These are phyloP conservation scores for Sinonovacula constricta DNA, from an alignment of 1,140 invertebrate genomes.

Conservation along the genomic window DNA sequence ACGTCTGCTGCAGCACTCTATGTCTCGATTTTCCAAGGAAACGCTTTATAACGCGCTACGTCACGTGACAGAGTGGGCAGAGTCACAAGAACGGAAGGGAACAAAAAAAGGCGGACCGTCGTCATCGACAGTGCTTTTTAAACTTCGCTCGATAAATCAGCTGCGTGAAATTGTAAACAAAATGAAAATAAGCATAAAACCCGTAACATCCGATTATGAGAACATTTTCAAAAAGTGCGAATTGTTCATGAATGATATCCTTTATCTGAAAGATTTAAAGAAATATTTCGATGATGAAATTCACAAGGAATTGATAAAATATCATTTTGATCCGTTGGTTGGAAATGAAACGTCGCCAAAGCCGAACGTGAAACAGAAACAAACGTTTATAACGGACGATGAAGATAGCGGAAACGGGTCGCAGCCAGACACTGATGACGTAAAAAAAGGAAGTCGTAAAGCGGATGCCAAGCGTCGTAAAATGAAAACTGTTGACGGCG, in stretches of 20 bases:
- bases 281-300: constrained; percentile 59
- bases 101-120: background rate
- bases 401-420: constrained; percentile 44
- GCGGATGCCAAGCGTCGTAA: background rate
- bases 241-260: constrained; percentile 54
- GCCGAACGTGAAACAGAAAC: too few relatives aligned
- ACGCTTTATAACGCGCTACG: constrained; percentile 38
- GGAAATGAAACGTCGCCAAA: background rate
- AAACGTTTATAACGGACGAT: constrained; percentile 6
- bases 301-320: constrained; percentile 49
- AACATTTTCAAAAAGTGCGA: constrained; percentile 50
- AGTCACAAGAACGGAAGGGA: background rate
- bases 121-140: constrained; percentile 5
- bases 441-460: constrained; percentile 8
- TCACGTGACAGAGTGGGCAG: constrained; percentile 29
- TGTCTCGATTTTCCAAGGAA: constrained; percentile 62
- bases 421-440: constrained; percentile 17
- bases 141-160: constrained; percentile 40
- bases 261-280: constrained; percentile 58
- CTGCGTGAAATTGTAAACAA: constrained; percentile 23
- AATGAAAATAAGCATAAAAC: constrained; percentile 39
- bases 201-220: constrained; percentile 25
- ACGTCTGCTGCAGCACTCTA: constrained; percentile 56
- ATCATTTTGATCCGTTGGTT: constrained; percentile 49
- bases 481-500: background rate